Evolutionary conservation across 2,797 vertebrate species (phyloP).

Genomic region (Enteromius treurensis): DNA sequence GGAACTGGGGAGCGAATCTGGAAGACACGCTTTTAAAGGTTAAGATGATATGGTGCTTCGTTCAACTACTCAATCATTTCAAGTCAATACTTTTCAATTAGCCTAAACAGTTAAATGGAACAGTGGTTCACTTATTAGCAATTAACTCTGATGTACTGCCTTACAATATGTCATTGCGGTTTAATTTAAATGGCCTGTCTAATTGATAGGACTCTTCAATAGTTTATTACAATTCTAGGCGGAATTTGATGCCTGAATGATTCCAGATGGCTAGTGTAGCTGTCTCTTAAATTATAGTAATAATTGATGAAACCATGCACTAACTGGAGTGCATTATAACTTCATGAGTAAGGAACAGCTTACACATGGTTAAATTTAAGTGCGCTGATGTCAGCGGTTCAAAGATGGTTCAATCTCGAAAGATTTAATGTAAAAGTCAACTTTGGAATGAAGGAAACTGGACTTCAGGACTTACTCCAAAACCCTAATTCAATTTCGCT

Average conservation of each 20-base stretch:
- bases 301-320: slow-evolving; percentile 46
- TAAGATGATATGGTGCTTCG: background rate
- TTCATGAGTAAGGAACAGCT: slow-evolving; percentile 48
- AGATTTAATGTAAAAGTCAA: slow-evolving; percentile 36
- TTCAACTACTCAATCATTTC: slow-evolving; percentile 37
- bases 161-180: slow-evolving; percentile 24
- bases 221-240: slow-evolving; percentile 42
- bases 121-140: slow-evolving; percentile 50
- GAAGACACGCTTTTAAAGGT: slow-evolving; percentile 25
- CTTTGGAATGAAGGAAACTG: background rate
- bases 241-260: slow-evolving; percentile 42
- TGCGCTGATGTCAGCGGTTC: slow-evolving; percentile 36
- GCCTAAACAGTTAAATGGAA: slow-evolving; percentile 51
- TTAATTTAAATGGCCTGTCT: slow-evolving; percentile 39
- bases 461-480: slow-evolving; percentile 5
- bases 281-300: slow-evolving; percentile 50
- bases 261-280: slow-evolving; percentile 55
- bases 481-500: background rate
- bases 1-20: background rate
- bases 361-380: slow-evolving; percentile 45
- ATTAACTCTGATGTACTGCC: slow-evolving; percentile 43
- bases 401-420: slow-evolving; percentile 41
- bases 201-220: slow-evolving; percentile 51
- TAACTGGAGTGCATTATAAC: slow-evolving; percentile 38
- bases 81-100: slow-evolving; percentile 56